Base-by-base conservation (phyloP, 2,888 invertebrate species). In the Plutella xylostella region DNA sequence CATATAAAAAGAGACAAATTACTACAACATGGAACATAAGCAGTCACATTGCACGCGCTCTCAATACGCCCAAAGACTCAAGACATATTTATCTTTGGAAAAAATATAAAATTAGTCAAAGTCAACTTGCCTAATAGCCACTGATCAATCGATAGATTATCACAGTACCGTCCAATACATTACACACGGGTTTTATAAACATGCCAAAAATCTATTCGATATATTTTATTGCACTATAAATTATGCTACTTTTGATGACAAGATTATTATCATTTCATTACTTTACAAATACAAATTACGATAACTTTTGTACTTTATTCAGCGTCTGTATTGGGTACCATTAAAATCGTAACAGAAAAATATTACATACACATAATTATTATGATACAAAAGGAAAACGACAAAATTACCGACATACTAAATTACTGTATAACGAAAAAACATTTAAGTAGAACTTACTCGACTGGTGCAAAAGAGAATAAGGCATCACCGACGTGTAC, bases 221-320 rank as follows among this genome's bases (percentile, higher is more conserved):
- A 66, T 53, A 64, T 60, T 28, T 74, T 82, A 80, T 82, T 82
- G 80, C 80, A 80, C 80, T 78, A 75, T 60, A 60, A 58, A 74
- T 74, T 78, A 79, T 71, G 75, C 76, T 78, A 77, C 39, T 64
- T 65, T 63, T 57, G 56, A 60, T 53, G 57, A 57, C 57, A 46
- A 54, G 54, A 42, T 42, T 20, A 18, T 25, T 30, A 31, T 41
- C 19, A 30, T 30, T 31, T n/a, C 18, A 12, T 30, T 39, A 39
- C 15, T 21, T 12, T 31, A 19, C 18, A 21, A 21, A 7, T 42
- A 42, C 42, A 21, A 33, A 34, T 42, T 34, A 41, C 14, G 21
- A 33, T 12, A 43, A 9, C 15, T 34, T 80, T 80, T 80, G 80
- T 80, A 80, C 80, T 80, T 70, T 67, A 68, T 63, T 78, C 71